A percentile compares a stretch with the other conserved stretches of the same genome.
Conservation (phyloP, 1,140 invertebrate species). For the Gonatopus flavifemur region DNA sequence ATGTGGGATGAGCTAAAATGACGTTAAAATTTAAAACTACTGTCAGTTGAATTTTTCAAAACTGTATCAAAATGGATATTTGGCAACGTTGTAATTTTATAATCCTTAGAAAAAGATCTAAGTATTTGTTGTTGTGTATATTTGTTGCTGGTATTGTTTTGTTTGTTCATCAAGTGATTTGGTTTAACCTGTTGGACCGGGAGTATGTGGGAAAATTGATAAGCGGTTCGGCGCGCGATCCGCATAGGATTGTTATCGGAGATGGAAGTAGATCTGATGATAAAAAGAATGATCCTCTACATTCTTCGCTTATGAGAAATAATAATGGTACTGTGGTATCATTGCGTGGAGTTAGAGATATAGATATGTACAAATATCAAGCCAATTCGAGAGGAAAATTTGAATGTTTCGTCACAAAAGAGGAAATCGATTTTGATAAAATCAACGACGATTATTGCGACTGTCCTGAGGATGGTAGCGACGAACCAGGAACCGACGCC, state of each 20-base stretch:
- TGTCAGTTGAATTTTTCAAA: no score
- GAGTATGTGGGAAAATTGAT: slow-evolving; percentile 21
- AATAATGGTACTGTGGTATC: slow-evolving; percentile 29
- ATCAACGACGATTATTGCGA: slow-evolving; percentile 96
- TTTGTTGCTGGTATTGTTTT: slow-evolving; percentile 21
- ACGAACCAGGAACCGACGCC: slow-evolving; percentile 89
- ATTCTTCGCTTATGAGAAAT: slow-evolving; percentile 32
- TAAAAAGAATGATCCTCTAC: slow-evolving; percentile 25
- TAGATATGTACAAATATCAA: slow-evolving; percentile 45
- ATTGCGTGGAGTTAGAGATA: slow-evolving; percentile 36
- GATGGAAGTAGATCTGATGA: slow-evolving; percentile 7
- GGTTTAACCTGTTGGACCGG: slow-evolving; percentile 25
- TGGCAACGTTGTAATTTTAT: no score
- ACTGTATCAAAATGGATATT: no score
- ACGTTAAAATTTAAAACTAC: no score
- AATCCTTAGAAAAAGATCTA: slow-evolving; percentile 14
- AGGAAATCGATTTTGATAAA: slow-evolving; percentile 61
- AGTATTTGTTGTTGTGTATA: slow-evolving; percentile 21
- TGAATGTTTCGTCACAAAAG: slow-evolving; percentile 48
- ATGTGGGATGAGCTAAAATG: no score
- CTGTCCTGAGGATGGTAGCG: slow-evolving; percentile 78
- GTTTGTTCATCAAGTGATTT: slow-evolving; percentile 20
- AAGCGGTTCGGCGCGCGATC: slow-evolving; percentile 9
- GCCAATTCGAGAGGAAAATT: slow-evolving; percentile 49
- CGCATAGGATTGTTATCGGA: slow-evolving; percentile 2